Percentiles rank a stretch among this genome's conserved stretches.
phyloP scores from a whole-genome alignment of 2,888 invertebrate species.

The Liodrosophila aerea region DNA sequence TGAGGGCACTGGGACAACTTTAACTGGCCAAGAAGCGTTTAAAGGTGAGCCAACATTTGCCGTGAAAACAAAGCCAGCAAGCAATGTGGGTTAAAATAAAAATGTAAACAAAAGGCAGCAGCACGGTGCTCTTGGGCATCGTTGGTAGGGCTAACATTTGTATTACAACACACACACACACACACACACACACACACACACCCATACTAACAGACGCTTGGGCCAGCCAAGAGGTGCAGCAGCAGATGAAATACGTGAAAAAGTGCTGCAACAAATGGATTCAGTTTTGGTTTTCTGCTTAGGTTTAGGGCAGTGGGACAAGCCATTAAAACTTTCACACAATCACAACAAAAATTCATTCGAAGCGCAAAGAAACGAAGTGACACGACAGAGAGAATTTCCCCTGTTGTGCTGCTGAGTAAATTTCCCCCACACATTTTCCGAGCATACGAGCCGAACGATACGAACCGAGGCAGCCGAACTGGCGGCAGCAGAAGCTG shows the following conservation, averaged over 20 bases:
- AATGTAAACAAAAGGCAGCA: conserved; percentile 73
- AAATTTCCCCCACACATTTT: conserved; percentile 45
- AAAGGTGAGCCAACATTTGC: conserved; percentile 55
- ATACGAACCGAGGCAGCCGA: conserved; percentile 10
- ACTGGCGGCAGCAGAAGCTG: conserved; percentile 35
- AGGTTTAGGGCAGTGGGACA: conserved; percentile 58
- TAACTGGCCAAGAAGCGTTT: conserved; percentile 51
- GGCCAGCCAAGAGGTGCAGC: conserved; percentile 35
- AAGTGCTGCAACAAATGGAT: conserved; percentile 71
- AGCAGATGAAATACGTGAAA: conserved; percentile 68
- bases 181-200: conserved; percentile 5
- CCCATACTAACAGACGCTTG: conserved; percentile 1
- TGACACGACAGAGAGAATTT: conserved; percentile 35
- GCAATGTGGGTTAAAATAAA: conserved; percentile 69
- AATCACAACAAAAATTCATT: neutral
- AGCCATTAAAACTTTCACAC: conserved; percentile 18
- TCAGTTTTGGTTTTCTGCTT: conserved; percentile 49
- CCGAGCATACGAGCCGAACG: conserved; percentile 23
- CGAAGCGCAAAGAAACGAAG: conserved; percentile 22
- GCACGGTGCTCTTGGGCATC: conserved; percentile 65
- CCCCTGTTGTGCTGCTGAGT: conserved; percentile 42
- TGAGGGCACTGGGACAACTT: conserved; percentile 12
- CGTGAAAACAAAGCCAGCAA: conserved; percentile 53
- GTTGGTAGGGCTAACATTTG: conserved; percentile 59
- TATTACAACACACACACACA: conserved; percentile 24